phyloP scores from a whole-genome alignment of 2,888 invertebrate species.

The Torymus tubicola region DNA sequence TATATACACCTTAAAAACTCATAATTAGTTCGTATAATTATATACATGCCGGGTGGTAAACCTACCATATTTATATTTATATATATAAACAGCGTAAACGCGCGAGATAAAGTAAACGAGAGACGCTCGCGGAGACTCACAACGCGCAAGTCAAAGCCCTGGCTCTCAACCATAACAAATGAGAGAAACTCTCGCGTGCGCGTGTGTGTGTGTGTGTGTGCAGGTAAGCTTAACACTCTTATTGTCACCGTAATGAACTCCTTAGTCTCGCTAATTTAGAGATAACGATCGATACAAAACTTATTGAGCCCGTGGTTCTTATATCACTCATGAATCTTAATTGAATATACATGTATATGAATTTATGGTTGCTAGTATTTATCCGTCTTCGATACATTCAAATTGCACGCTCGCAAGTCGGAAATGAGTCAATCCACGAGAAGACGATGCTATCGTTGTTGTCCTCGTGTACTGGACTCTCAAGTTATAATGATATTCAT shows the following conservation, averaged over 20 bases:
- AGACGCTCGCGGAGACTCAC: neutral
- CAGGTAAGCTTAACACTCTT: conserved; percentile 23
- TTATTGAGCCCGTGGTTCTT: neutral
- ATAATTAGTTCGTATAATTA: too few relatives aligned
- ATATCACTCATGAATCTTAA: too few relatives aligned
- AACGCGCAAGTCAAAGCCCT: conserved; percentile 29
- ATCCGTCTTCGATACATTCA: too few relatives aligned
- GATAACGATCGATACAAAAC: conserved; percentile 24
- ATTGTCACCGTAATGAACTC: conserved; percentile 22
- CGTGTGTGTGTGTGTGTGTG: neutral
- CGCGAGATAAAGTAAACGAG: neutral
- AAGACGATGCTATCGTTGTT: conserved; percentile 26
- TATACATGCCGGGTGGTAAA: too few relatives aligned
- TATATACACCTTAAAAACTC: too few relatives aligned
- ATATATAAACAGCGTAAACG: neutral
- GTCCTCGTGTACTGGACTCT: neutral
- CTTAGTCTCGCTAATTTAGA: neutral
- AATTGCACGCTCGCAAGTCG: neutral
- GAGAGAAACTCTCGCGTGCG: conserved; percentile 30
- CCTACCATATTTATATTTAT: too few relatives aligned
- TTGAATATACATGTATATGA: too few relatives aligned
- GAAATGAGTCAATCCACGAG: conserved; percentile 34
- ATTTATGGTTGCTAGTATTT: too few relatives aligned
- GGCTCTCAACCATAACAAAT: conserved; percentile 42
- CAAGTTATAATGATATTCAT: conserved; percentile 27